Evolutionary conservation across 2,113 vertebrate species (phyloP).

Genomic region (Alaudala cheleensis): DNA sequence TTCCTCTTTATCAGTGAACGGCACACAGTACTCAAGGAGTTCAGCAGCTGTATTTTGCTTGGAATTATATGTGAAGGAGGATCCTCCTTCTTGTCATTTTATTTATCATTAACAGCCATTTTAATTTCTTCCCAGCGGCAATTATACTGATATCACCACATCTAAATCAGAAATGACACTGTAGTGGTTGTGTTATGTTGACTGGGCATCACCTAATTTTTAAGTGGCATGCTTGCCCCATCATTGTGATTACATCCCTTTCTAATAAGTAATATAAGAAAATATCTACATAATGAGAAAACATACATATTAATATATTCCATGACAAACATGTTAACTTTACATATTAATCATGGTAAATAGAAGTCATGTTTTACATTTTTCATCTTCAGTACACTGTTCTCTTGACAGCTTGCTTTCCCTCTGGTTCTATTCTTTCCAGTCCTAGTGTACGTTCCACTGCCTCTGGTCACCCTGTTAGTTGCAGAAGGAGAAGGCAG

Average conservation of each 20-base stretch:
- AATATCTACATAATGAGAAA: conserved; percentile 48
- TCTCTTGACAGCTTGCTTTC: conserved; percentile 57
- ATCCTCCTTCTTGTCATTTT: conserved; percentile 71
- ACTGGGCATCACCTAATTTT: conserved; percentile 78
- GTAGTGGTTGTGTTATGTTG: conserved; percentile 68
- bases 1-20: not conserved
- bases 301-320: conserved; percentile 55
- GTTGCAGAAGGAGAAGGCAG: not conserved
- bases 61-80: conserved; percentile 57
- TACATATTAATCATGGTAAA: conserved; percentile 56
- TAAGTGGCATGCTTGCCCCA: conserved; percentile 76
- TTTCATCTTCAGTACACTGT: conserved; percentile 48
- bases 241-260: conserved; percentile 68
- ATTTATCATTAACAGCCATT: conserved; percentile 74
- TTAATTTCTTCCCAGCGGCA: conserved; percentile 73
- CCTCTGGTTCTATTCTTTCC: conserved; percentile 50
- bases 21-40: not conserved
- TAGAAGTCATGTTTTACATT: conserved; percentile 45
- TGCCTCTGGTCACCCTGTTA: conserved; percentile 46
- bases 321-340: conserved; percentile 54
- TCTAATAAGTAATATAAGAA: conserved; percentile 66
- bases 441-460: not conserved
- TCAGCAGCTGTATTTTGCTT: conserved; percentile 7
- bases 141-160: conserved; percentile 70
- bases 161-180: conserved; percentile 74